Evolutionary conservation across 2,797 vertebrate genomes (phyloP).

Genomic region (Rhabdophis nuchalis): DNA sequence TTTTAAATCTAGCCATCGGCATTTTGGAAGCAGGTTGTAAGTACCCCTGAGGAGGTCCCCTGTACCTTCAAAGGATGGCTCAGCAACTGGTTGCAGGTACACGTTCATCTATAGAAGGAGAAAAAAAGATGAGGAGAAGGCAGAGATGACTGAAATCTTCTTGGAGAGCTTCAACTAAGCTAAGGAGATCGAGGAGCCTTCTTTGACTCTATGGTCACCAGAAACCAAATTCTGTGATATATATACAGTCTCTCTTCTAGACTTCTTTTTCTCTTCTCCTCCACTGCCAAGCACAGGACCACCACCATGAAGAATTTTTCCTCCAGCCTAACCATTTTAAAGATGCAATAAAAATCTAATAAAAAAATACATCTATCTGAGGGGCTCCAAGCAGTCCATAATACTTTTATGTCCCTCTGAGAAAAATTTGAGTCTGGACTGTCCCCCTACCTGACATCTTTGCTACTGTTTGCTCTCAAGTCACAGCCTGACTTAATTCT

Average conservation of each 20-base stretch:
- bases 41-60: background rate
- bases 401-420: background rate
- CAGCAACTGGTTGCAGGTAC: accelerated
- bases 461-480: background rate
- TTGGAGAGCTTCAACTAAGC: background rate
- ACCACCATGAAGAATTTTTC: too few relatives aligned
- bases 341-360: too few relatives aligned
- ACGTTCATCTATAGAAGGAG: background rate
- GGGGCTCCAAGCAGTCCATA: background rate
- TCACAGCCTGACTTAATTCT: background rate
- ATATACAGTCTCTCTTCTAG: too few relatives aligned
- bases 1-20: too few relatives aligned
- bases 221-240: background rate
- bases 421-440: background rate
- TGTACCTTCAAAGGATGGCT: background rate
- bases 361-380: background rate
- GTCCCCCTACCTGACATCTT: background rate
- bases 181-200: background rate
- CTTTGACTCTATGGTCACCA: background rate
- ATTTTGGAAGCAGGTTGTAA: background rate
- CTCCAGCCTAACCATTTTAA: too few relatives aligned
- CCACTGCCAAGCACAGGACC: too few relatives aligned
- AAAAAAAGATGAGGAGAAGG: background rate
- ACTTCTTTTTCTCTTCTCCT: too few relatives aligned
- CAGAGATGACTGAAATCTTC: background rate